Evolutionary conservation across 2,113 vertebrate species (phyloP), one percentile per base, ranked within the genome.

Genomic region (Petromus typicus): DNA sequence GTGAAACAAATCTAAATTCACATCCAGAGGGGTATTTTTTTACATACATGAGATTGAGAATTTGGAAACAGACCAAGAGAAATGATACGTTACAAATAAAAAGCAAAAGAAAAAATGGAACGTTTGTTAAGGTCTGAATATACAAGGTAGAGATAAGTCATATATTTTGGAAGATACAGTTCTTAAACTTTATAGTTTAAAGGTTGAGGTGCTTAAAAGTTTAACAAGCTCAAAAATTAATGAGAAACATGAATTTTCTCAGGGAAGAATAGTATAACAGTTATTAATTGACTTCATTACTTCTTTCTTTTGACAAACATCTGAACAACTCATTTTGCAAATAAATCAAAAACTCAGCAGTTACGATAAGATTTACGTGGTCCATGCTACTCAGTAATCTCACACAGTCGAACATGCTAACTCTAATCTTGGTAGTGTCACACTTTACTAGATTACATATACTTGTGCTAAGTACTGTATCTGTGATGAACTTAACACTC

Each of bases 61-160:
- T 4, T 81, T 56, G 80, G 66, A 90, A 86, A 78, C 0, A 90
- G 48, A 64, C 2, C 57, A 18, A 13, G 71, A 95, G 13, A 93
- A 95, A 83, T 59, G 5, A 75, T 78, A 83, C 71, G 32, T 92
- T 81, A 90, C 56, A 92, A 95, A 45, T 71, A 75, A 89, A 90
- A 57, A n/a, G 45, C 37, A 90, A 88, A 95, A 67, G 69, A n/a
- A 75, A 30, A 66, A 90, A 66, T 45, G 2, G 66, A 76, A 66
- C 5, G 81, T 54, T 79, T 73, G 27, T 13, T 66, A 87, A 9
- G 57, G 48, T 63, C 30, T 40, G 34, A 73, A 86, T 57, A 79
- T 3, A 78, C 12, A 8, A 2, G 2, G 6, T 34, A 25, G 91
- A 90, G 82, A 86, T 37, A 89, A 91, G 40, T 87, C 32, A 23